Conservation (phyloP, 2,797 vertebrate genomes). For the Linurgus olivaceus region DNA sequence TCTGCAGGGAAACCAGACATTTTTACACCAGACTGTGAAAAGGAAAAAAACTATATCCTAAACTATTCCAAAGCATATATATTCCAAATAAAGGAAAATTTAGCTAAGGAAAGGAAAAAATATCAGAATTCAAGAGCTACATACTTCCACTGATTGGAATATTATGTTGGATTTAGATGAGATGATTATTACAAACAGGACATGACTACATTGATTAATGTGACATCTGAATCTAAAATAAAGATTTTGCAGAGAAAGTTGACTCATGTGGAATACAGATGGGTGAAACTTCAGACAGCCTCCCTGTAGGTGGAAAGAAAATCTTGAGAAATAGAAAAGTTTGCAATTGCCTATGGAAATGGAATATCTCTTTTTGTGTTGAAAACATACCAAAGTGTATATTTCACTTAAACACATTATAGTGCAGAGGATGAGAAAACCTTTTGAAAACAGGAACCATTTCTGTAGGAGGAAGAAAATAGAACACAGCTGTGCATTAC, state of each 20-base stretch:
- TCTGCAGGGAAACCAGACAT: not conserved
- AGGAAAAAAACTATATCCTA: not conserved
- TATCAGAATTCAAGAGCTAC: not conserved
- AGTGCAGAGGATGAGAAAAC: not conserved
- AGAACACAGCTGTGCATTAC: not conserved
- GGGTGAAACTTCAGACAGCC: not conserved
- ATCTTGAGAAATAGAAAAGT: not conserved
- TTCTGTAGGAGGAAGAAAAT: not conserved
- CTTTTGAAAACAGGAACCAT: not conserved
- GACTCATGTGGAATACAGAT: not conserved
- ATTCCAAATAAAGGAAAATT: not conserved
- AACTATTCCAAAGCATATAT: accelerated
- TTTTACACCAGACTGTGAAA: not conserved
- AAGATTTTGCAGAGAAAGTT: not conserved
- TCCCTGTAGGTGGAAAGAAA: not conserved
- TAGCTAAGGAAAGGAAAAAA: not conserved
- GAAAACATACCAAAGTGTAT: accelerated
- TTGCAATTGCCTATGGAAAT: not conserved
- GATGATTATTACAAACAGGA: not conserved
- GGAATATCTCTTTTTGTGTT: not conserved
- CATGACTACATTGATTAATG: not conserved
- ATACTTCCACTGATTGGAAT: not conserved
- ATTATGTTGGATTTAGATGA: not conserved
- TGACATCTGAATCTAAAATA: constrained; percentile 6
- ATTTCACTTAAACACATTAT: not conserved